Evolutionary conservation across 1,140 invertebrate species (phyloP), one percentile per base, ranked within the genome.

Genomic region (Laodelphax striatellus): DNA sequence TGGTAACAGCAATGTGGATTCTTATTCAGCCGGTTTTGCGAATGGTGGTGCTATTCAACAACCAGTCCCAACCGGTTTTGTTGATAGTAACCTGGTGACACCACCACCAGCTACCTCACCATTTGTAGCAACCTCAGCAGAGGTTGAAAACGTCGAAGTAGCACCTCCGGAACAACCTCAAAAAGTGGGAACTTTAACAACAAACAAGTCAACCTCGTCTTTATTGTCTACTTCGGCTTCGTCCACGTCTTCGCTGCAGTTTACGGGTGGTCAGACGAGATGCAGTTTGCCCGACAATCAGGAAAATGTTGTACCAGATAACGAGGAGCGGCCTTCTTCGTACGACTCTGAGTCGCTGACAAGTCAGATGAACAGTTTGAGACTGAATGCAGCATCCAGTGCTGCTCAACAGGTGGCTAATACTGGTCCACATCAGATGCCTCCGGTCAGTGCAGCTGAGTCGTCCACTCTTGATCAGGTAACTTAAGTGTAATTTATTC

Each of bases 261-360:
- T 5, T 50, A 10, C 16, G 1, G 46, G 21, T 11, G 31, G 70
- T 66, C 19, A 76, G 71, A 71, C 71, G 14, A 59, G 28, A 10
- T 78, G 77, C 10, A 59, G 13, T 17, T 28, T 60, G 44, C 59
- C 59, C 14, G 59, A 60, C 16, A 80, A 82, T 68, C 73, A 82
- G 46, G 81, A 82, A 71, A 81, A 79, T 3, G 46, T 38, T 38
- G 75, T 78, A 11, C 81, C 80, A 0, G 82, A 83, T 68, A 83
- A 83, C 69, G 81, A 81, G 1, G 82, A 84, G 70, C 71, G 79
- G 59, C 79, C 80, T 3, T 80, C 82, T 69, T 38, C 34, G 4
- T 38, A 38, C 10, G 55, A 72, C 71, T 2, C 69, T 70, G 64
- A 63, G 71, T 14, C 55, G 69, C 9, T 65, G 65, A 16, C 74